These are phyloP conservation scores for Erebia ligea DNA, from an alignment of 2,888 invertebrate genomes.

Conservation along the genomic window DNA sequence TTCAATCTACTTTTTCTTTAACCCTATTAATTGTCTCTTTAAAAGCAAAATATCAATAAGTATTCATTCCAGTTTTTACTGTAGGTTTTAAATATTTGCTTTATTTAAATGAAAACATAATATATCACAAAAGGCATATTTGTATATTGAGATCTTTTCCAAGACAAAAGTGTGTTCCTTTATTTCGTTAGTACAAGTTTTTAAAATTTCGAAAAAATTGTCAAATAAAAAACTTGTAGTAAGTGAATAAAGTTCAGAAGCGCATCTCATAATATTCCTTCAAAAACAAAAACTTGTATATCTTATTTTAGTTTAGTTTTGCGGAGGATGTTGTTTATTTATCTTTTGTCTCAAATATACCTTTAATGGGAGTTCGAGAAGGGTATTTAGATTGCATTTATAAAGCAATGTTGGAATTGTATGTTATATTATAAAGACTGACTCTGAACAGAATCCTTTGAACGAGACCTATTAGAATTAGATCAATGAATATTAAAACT, in stretches of 20 bases:
- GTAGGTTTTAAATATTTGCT: not conserved
- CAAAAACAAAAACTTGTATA: not conserved
- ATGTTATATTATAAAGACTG: conserved; percentile 40
- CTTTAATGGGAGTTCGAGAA: conserved; percentile 40
- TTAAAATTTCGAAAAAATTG: too few species aligned
- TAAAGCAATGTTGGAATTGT: conserved; percentile 75
- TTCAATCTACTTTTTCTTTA: not conserved
- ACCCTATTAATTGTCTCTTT: not conserved
- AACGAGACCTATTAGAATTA: not conserved
- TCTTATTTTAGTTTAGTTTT: conserved; percentile 14
- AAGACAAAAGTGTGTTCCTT: too few species aligned
- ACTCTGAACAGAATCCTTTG: conserved; percentile 29
- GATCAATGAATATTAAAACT: not conserved
- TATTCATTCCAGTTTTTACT: conserved; percentile 15
- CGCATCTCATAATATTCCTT: not conserved
- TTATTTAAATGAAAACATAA: not conserved
- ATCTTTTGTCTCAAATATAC: conserved; percentile 39
- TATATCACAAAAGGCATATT: not conserved
- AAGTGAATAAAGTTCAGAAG: not conserved
- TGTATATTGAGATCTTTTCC: too few species aligned
- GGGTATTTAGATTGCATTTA: conserved; percentile 72
- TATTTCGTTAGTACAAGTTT: too few species aligned
- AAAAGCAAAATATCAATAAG: not conserved
- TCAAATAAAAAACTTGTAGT: too few species aligned
- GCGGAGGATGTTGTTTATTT: conserved; percentile 31